Evolutionary conservation across 2,797 vertebrate species (phyloP), one percentile per base, ranked within the genome.

Genomic region (Antennarius maculatus): DNA sequence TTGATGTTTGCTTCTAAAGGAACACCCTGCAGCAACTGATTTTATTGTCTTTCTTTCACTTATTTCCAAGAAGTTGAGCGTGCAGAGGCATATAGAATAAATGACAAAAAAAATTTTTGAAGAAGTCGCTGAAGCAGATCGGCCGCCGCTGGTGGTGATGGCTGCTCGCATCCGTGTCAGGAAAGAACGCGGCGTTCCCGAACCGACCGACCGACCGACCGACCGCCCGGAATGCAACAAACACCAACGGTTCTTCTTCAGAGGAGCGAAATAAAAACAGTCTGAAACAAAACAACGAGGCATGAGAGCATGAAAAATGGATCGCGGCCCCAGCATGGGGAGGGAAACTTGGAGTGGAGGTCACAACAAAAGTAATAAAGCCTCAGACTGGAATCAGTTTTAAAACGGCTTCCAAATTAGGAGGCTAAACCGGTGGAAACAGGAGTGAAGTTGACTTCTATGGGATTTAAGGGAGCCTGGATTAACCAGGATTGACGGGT

Each of bases 131-230:
- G 54, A 70, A 79, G 70, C 39, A 59, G 78, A 74, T 66, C 47
- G 37, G 52, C 66, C 51, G 52, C 66, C 51, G 3, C 66, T 45
- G 53, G 49, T 66, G 16, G 54, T 50, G 63, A 74, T 66, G 71
- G 75, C 66, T 59, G 49, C 58, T 50, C 8, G 63, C 76, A 11
- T 66, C 71, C 47, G 50, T 68, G 76, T 73, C 72, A 54, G 73
- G 78, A 73, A 57, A 80, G 86, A 72, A 80, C 87, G 76, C 10
- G 39, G 66, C 71, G 86, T 85, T 68, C 74, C 73, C 67, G n/a
- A n/a, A n/a, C 23, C 1, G 2, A 23, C 23, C 23, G 23, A 23
- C 23, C 23, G 23, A 23, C 23, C 23, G 61, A 70, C 69, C 81
- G 77, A 82, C 72, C 67, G 79, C 64, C 73, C 51, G 54, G 50